Evolutionary conservation across 1,140 invertebrate species (phyloP).

Genomic region (Marisa cornuarietis): DNA sequence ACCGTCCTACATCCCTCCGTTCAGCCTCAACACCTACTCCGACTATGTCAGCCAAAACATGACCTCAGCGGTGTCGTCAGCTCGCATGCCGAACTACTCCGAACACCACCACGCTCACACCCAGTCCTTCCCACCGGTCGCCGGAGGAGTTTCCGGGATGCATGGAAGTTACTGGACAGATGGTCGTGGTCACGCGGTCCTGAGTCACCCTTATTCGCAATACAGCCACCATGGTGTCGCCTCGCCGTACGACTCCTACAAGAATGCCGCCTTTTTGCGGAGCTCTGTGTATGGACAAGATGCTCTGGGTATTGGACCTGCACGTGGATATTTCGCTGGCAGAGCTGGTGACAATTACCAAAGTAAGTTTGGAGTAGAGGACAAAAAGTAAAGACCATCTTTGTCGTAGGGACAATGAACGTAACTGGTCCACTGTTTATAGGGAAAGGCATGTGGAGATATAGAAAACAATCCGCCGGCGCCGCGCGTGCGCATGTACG

Average conservation of each 20-base stretch:
- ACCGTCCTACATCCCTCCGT: slow-evolving; percentile 48
- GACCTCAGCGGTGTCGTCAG: slow-evolving; percentile 23
- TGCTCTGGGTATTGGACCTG: slow-evolving; percentile 41
- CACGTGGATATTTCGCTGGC: slow-evolving; percentile 37
- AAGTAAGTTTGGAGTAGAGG: slow-evolving; percentile 28
- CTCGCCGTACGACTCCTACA: slow-evolving; percentile 47
- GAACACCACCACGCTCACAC: slow-evolving; percentile 41
- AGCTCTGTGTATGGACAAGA: slow-evolving; percentile 42
- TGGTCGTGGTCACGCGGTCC: slow-evolving; percentile 31
- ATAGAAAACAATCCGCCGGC: too few species aligned
- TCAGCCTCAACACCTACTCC: slow-evolving; percentile 44
- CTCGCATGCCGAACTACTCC: slow-evolving; percentile 35
- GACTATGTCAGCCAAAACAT: slow-evolving; percentile 43
- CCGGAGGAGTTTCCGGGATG: slow-evolving; percentile 34
- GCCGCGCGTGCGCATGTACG: too few species aligned
- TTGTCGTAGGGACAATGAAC: too few species aligned
- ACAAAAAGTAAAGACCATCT: too few species aligned
- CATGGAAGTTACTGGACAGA: slow-evolving; percentile 48
- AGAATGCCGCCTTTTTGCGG: slow-evolving; percentile 45
- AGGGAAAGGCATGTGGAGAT: too few species aligned
- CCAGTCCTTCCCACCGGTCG: slow-evolving; percentile 42
- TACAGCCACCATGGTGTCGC: slow-evolving; percentile 47
- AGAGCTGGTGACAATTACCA: slow-evolving; percentile 51
- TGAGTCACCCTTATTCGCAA: slow-evolving; percentile 42
- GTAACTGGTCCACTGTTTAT: too few species aligned